Percentiles rank a stretch among this genome's conserved stretches.
phyloP scores from a whole-genome alignment of 2,113 vertebrate genomes.

The Epinephelus lanceolatus region DNA sequence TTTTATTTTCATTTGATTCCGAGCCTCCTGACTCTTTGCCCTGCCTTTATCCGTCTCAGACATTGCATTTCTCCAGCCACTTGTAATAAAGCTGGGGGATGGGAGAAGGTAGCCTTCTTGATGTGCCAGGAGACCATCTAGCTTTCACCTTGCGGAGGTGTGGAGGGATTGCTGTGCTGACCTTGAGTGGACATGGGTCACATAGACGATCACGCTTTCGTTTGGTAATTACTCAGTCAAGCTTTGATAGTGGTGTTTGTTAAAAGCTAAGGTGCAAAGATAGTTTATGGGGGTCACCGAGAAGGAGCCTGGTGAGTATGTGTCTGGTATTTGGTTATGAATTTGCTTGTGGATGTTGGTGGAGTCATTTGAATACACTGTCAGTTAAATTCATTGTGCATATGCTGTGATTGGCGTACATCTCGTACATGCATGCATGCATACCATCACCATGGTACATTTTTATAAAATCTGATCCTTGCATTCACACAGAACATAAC shows the following conservation, averaged over 20 bases:
- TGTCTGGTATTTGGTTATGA: neutral
- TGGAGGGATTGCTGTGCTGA: slow-evolving; percentile 19
- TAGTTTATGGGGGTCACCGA: neutral
- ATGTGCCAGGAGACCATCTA: slow-evolving; percentile 14
- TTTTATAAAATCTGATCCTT: neutral
- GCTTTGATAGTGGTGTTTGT: slow-evolving; percentile 6
- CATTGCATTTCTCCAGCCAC: slow-evolving; percentile 31
- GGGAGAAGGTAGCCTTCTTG: neutral
- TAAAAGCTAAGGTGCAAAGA: neutral
- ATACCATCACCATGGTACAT: too few species aligned
- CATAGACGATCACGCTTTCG: neutral
- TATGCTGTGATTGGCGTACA: neutral
- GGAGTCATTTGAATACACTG: neutral
- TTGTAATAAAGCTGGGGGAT: slow-evolving; percentile 24
- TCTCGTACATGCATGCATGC: neutral
- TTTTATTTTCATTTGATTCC: slow-evolving; percentile 64
- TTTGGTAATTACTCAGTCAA: neutral
- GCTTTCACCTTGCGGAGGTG: neutral
- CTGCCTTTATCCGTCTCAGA: slow-evolving; percentile 36
- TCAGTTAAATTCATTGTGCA: too few species aligned
- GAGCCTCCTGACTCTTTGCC: slow-evolving; percentile 41
- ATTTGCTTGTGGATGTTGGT: neutral
- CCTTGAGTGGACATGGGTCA: slow-evolving; percentile 33
- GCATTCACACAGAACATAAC: neutral
- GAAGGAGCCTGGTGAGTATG: neutral